Evolutionary conservation across 2,888 invertebrate species (phyloP).

Genomic region (Drosophila mulleri): DNA sequence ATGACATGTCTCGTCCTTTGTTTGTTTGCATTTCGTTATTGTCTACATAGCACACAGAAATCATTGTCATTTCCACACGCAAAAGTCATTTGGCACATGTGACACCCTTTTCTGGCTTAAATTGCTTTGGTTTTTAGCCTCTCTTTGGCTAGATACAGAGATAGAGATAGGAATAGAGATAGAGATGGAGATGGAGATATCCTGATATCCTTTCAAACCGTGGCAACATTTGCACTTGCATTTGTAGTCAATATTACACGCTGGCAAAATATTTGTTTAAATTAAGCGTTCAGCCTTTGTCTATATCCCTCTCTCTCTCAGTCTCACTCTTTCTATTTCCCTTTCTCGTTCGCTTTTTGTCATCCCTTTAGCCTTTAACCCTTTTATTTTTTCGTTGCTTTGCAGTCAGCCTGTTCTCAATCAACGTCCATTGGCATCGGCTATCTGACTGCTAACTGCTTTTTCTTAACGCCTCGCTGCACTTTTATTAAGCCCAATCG

Average conservation of each 20-base stretch:
- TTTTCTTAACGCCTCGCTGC: conserved; percentile 76
- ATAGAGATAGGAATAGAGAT: neutral
- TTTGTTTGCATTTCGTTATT: conserved; percentile 81
- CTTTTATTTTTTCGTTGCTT: neutral
- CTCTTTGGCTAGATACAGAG: neutral
- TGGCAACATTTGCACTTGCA: conserved; percentile 83
- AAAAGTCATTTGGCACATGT: conserved; percentile 82
- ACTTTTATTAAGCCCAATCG: conserved; percentile 70
- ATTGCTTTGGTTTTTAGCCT: conserved; percentile 68
- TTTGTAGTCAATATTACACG: conserved; percentile 81
- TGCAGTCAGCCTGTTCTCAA: conserved; percentile 36
- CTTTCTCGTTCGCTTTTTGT: conserved; percentile 1
- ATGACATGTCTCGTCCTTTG: conserved; percentile 35
- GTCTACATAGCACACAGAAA: conserved; percentile 74
- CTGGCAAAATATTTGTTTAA: conserved; percentile 73
- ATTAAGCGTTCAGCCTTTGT: conserved; percentile 44
- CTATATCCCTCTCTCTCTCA: neutral
- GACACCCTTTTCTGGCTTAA: conserved; percentile 80
- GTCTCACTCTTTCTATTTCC: neutral
- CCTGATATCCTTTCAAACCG: conserved; percentile 71
- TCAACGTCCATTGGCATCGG: conserved; percentile 61
- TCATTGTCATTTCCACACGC: conserved; percentile 82
- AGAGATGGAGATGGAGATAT: neutral
- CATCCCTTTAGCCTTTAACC: conserved; percentile 7
- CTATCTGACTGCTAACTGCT: conserved; percentile 74